Percentiles rank a stretch among this genome's conserved stretches.
Evolutionary conservation across 2,888 invertebrate genomes (phyloP).

Genomic region (Argyra leucocephala): DNA sequence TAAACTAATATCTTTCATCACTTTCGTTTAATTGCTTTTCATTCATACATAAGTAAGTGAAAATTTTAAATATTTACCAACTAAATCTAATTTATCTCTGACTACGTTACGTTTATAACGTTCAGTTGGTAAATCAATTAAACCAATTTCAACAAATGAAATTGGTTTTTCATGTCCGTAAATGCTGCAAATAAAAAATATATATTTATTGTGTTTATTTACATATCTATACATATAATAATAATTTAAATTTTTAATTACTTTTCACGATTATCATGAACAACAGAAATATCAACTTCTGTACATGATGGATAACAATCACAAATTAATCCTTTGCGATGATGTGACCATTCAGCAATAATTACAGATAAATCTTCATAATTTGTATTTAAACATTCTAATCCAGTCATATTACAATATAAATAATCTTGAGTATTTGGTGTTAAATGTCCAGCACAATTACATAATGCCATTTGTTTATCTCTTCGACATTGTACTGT

Average conservation of each 20-base stretch:
- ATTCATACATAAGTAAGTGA: no score
- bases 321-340: constrained; percentile 54
- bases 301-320: constrained; percentile 62
- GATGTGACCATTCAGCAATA: constrained; percentile 54
- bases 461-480: constrained; percentile 52
- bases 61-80: constrained; percentile 48
- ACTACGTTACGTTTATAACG: constrained; percentile 65
- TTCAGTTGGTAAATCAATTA: constrained; percentile 59
- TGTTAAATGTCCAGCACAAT: constrained; percentile 62
- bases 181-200: constrained; percentile 25
- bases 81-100: constrained; percentile 60
- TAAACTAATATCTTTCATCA: no score
- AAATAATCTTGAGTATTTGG: constrained; percentile 46
- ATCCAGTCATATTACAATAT: constrained; percentile 56
- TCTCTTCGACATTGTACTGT: constrained; percentile 59
- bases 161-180: constrained; percentile 31
- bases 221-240: neutral
- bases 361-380: constrained; percentile 54
- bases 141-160: constrained; percentile 50
- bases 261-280: constrained; percentile 44
- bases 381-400: constrained; percentile 54
- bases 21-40: no score
- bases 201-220: neutral
- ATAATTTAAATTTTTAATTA: constrained; percentile 16
- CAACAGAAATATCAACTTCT: constrained; percentile 57